Conservation (phyloP, 2,888 invertebrate species). For the Melanostoma mellinum region DNA sequence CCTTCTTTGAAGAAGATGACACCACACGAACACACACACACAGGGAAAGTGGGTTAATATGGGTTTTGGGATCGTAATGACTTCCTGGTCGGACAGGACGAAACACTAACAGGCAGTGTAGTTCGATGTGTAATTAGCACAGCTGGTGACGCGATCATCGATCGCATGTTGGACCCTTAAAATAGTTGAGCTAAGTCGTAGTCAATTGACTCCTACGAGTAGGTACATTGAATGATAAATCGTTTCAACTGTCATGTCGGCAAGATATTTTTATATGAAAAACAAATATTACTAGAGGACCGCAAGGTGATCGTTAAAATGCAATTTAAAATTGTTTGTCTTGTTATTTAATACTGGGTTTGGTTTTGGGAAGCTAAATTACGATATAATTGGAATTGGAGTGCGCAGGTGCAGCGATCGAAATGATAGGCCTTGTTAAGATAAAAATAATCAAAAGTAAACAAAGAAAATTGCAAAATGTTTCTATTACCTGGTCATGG, state of each 20-base stretch:
- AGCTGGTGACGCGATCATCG: conserved; percentile 51
- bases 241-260: conserved; percentile 33
- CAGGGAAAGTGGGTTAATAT: conserved; percentile 27
- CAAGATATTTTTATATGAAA: conserved; percentile 27
- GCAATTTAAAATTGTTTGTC: conserved; percentile 62
- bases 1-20: conserved; percentile 39
- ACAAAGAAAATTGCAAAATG: not conserved
- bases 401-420: conserved; percentile 14
- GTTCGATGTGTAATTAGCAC: conserved; percentile 48
- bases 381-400: conserved; percentile 19
- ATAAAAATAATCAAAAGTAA: not conserved
- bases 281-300: conserved; percentile 19
- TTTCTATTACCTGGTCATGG: no score
- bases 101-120: conserved; percentile 7
- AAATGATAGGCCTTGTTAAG: not conserved
- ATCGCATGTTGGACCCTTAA: conserved; percentile 19
- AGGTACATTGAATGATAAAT: conserved; percentile 64
- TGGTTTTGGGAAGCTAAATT: not conserved
- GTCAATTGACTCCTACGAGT: conserved; percentile 60
- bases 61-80: conserved; percentile 45
- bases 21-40: conserved; percentile 3
- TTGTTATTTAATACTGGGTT: conserved; percentile 50
- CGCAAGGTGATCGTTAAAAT: conserved; percentile 56
- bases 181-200: conserved; percentile 63
- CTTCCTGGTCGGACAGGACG: conserved; percentile 49